phyloP scores from a whole-genome alignment of 2,888 invertebrate species.

The Microchrysa polita region DNA sequence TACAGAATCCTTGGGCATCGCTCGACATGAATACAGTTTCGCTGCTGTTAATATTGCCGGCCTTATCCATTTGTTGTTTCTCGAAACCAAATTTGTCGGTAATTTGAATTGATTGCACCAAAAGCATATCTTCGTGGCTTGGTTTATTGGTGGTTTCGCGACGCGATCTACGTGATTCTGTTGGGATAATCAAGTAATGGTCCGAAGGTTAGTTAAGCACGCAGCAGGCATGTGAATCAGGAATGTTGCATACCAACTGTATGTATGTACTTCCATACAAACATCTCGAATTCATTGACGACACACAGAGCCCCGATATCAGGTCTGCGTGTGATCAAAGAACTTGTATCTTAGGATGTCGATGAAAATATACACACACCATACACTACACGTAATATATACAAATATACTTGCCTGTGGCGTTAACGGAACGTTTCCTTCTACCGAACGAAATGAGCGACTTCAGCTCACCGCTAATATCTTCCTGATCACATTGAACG shows the following conservation, averaged over 20 bases:
- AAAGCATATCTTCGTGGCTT: slow-evolving; percentile 80
- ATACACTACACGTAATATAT: too few relatives aligned
- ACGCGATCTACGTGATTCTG: slow-evolving; percentile 49
- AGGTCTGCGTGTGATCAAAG: too few relatives aligned
- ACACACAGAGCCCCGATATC: too few relatives aligned
- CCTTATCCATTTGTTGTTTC: slow-evolving; percentile 70
- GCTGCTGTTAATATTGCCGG: slow-evolving; percentile 66
- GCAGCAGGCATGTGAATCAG: background rate
- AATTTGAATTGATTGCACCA: slow-evolving; percentile 91
- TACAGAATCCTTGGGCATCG: slow-evolving; percentile 66
- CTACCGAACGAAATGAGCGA: slow-evolving; percentile 86
- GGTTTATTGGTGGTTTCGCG: slow-evolving; percentile 61
- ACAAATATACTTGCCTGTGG: slow-evolving; percentile 57
- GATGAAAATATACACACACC: too few relatives aligned
- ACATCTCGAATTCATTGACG: too few relatives aligned
- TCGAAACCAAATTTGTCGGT: slow-evolving; percentile 92
- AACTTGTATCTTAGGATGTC: too few relatives aligned
- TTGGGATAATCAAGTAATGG: slow-evolving; percentile 24
- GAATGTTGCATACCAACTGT: too few relatives aligned
- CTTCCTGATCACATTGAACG: slow-evolving; percentile 86
- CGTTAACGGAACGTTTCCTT: slow-evolving; percentile 75
- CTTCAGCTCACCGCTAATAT: slow-evolving; percentile 83
- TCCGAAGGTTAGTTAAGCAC: background rate
- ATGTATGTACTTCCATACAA: too few relatives aligned
- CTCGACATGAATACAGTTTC: slow-evolving; percentile 78